Percentiles rank a stretch among this genome's conserved stretches.
Evolutionary conservation across 2,797 vertebrate genomes (phyloP).

Genomic region (Mormyrus hasselquistii): DNA sequence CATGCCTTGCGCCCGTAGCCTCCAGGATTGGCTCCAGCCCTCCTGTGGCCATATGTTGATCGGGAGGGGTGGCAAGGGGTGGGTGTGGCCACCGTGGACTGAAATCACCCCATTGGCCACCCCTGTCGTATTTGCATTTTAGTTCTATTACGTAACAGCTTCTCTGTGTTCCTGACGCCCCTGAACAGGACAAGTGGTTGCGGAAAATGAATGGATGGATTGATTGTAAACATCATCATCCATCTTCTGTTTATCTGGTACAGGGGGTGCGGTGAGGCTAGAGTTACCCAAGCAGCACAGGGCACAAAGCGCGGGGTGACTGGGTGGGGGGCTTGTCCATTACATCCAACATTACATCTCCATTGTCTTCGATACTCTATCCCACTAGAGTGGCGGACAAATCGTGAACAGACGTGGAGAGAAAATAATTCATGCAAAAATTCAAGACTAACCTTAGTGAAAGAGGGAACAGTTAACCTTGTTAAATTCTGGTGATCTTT

Average conservation of each 20-base stretch:
- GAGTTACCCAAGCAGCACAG: background rate
- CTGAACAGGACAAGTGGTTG: no score
- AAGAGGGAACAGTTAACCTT: background rate
- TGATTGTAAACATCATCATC: background rate
- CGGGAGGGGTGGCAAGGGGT: background rate
- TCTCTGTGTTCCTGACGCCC: no score
- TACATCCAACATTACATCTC: background rate
- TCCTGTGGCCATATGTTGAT: no score
- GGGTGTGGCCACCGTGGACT: background rate
- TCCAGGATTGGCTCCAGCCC: no score
- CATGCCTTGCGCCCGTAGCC: no score
- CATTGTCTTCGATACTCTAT: no score
- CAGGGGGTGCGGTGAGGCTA: background rate
- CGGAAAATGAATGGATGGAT: no score
- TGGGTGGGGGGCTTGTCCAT: background rate
- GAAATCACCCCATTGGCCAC: background rate
- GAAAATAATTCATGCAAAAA: background rate
- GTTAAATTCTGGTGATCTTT: background rate
- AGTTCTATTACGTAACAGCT: no score
- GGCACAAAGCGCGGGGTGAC: background rate
- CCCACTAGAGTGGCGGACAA: no score
- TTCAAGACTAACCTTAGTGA: background rate
- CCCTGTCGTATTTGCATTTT: background rate
- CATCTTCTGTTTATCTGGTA: background rate
- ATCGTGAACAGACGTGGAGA: background rate